Evolutionary conservation across 2,888 invertebrate species (phyloP).

Genomic region (Morpho helenor): DNA sequence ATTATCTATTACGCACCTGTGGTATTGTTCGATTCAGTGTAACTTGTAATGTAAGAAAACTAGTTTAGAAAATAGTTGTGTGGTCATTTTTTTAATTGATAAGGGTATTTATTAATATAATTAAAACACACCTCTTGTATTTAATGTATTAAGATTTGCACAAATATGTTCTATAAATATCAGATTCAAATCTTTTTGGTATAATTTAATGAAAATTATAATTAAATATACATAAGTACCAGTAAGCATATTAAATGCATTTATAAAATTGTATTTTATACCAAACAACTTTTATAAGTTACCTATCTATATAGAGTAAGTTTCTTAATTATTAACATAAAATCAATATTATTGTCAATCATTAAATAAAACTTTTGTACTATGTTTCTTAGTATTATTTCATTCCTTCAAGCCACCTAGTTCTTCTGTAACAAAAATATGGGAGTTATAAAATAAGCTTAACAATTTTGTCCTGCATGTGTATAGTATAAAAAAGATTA

Average conservation of each 20-base stretch:
- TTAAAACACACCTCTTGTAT: no score
- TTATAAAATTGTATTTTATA: constrained; percentile 8
- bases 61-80: no score
- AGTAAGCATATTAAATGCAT: constrained; percentile 5
- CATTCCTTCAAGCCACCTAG: background rate
- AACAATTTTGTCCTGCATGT: no score
- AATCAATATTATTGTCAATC: constrained; percentile 10
- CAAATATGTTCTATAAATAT: constrained; percentile 5
- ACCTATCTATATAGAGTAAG: constrained; percentile 1
- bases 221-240: background rate
- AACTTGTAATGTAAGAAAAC: no score
- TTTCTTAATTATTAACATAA: constrained; percentile 1
- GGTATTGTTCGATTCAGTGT: no score
- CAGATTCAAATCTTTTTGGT: background rate
- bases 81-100: no score
- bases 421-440: constrained; percentile 3
- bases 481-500: no score
- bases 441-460: background rate
- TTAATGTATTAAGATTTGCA: background rate
- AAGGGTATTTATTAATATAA: no score
- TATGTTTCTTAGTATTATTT: constrained; percentile 1
- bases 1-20: no score
- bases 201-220: background rate
- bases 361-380: constrained; percentile 15
- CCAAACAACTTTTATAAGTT: constrained; percentile 9